Conservation (phyloP, 2,797 vertebrate species). For the Pantherophis vulpinus region DNA sequence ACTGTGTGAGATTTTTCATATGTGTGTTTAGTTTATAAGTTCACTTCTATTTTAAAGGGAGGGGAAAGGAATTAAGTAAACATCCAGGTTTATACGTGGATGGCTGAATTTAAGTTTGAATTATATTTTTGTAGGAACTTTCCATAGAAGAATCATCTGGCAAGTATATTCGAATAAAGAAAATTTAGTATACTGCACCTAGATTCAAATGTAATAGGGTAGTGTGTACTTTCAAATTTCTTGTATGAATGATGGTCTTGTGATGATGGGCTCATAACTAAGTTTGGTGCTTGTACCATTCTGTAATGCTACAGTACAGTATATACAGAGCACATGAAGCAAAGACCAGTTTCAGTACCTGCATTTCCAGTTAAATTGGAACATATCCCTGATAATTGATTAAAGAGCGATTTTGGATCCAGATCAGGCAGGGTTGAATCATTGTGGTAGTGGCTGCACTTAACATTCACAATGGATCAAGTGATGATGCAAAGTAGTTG, state of each 20-base stretch:
- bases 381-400: background rate
- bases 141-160: background rate
- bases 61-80: constrained; percentile 68
- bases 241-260: background rate
- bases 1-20: constrained; percentile 62
- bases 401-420: background rate
- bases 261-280: background rate
- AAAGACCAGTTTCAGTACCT: background rate
- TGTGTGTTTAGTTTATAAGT: constrained; percentile 62
- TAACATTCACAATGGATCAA: background rate
- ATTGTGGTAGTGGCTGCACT: background rate
- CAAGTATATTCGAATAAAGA: background rate
- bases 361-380: background rate
- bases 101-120: constrained; percentile 31
- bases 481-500: background rate
- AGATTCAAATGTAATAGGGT: background rate
- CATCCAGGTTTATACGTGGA: constrained; percentile 56
- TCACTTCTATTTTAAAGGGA: constrained; percentile 64
- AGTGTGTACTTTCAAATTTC: background rate
- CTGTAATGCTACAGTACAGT: background rate
- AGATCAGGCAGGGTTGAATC: background rate
- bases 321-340: background rate
- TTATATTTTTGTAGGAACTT: background rate
- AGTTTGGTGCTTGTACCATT: background rate
- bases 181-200: background rate